phyloP scores from a whole-genome alignment of 2,113 vertebrate species.

The Sapajus apella region DNA sequence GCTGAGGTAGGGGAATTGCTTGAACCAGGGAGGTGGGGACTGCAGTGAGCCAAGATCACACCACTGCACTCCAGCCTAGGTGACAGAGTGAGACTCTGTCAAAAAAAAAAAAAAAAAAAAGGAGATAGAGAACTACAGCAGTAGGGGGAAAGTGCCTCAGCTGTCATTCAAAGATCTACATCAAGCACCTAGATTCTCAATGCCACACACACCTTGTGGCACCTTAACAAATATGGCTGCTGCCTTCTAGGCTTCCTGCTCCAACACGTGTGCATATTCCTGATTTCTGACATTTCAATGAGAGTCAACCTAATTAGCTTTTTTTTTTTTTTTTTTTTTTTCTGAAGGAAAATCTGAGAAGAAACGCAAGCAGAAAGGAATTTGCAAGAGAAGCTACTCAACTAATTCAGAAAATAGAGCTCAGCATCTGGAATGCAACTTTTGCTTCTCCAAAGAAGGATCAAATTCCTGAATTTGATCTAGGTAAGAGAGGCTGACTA shows the following conservation, averaged over 20 bases:
- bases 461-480: fast-evolving
- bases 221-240: not conserved
- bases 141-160: not conserved
- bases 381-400: not conserved
- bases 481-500: conserved; percentile 45
- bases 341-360: not conserved
- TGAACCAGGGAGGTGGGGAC: too few relatives aligned
- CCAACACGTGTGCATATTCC: not conserved
- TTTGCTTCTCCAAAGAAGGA: not conserved
- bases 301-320: not conserved
- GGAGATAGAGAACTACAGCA: too few relatives aligned
- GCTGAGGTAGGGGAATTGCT: too few relatives aligned
- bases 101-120: too few relatives aligned
- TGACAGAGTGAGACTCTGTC: too few relatives aligned
- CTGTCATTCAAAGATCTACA: too few relatives aligned
- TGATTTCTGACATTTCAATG: not conserved
- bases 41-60: too few relatives aligned
- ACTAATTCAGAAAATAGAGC: not conserved
- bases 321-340: conserved; percentile 49
- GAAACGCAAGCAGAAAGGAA: not conserved
- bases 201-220: too few relatives aligned
- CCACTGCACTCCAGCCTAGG: too few relatives aligned
- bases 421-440: not conserved
- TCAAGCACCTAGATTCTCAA: not conserved
- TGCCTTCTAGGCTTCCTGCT: not conserved